Evolutionary conservation across 1,140 invertebrate genomes (phyloP), one percentile per base, ranked within the genome.

Genomic region (Pseudachorutes palmiensis): DNA sequence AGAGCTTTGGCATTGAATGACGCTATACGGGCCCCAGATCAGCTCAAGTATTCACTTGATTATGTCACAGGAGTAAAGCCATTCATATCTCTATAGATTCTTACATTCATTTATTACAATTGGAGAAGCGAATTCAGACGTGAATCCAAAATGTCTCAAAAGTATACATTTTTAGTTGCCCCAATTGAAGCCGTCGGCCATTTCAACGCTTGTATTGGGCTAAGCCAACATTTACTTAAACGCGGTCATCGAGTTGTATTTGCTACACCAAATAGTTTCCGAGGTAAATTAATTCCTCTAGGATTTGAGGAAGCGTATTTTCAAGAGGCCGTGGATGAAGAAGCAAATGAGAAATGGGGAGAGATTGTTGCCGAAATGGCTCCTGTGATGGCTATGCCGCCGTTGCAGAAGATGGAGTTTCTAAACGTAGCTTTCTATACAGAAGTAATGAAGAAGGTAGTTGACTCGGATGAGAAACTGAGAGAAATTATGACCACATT

Each of bases 221-320:
- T 57, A 5, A 26, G 14, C 24, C 14, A 57, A 24, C 51, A 14
- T 24, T 57, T 57, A 57, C 12, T 5, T 57, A 26, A 57, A 9
- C 51, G 51, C 24, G 51, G 51, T 12, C 51, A 57, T 57, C 51
- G 26, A 57, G 51, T 57, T 22, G 26, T 57, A 12, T 57, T 57
- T 57, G 51, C 51, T 24, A 57, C 51, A 24, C 51, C 51, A 12
- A 57, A 57, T 26, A 57, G 26, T 57, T 57, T 14, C 5, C 14
- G 26, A 12, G 26, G 14, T 9, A 57, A 57, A 57, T 57, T 57
- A 9, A 26, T n/a, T 14, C 14, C 12, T 14, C 9, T 57, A 5
- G 51, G 51, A n/a, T 57, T 57, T 24, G 14, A 57, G 24, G 51
- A 57, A 26, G 51, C 14, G 5, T 57, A 26, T 57, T 57, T 57